Conservation (phyloP, 1,140 invertebrate genomes). For the Drosophila navojoa region DNA sequence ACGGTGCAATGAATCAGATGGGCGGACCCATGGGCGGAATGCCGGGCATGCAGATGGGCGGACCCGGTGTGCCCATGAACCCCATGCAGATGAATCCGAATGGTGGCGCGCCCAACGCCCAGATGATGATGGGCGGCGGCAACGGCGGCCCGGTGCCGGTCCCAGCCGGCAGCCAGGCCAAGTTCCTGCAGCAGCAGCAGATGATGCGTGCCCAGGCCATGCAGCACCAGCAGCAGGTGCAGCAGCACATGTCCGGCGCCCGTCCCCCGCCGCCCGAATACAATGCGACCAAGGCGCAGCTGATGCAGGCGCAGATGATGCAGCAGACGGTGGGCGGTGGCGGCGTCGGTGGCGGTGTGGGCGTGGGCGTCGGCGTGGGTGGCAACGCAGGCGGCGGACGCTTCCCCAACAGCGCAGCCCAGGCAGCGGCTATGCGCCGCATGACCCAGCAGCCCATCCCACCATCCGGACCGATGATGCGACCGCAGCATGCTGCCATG, state of each 20-base stretch:
- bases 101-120: slow-evolving; percentile 50
- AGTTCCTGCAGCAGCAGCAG: slow-evolving; percentile 85
- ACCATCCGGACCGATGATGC: slow-evolving; percentile 89
- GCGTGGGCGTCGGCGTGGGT: slow-evolving; percentile 69
- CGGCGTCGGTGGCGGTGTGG: slow-evolving; percentile 71
- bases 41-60: slow-evolving; percentile 79
- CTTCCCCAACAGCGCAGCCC: slow-evolving; percentile 80
- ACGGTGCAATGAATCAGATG: slow-evolving; percentile 70
- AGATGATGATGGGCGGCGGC: slow-evolving; percentile 79
- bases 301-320: slow-evolving; percentile 85
- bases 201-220: slow-evolving; percentile 83
- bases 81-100: slow-evolving; percentile 75
- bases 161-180: slow-evolving; percentile 86
- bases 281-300: slow-evolving; percentile 87
- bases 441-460: slow-evolving; percentile 88
- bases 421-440: slow-evolving; percentile 86
- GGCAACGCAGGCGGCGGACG: slow-evolving; percentile 80
- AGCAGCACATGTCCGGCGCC: slow-evolving; percentile 84
- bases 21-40: slow-evolving; percentile 77
- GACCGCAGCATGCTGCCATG: slow-evolving; percentile 86
- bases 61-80: slow-evolving; percentile 65
- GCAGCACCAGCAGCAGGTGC: slow-evolving; percentile 80
- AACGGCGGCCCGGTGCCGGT: slow-evolving; percentile 74
- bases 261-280: slow-evolving; percentile 91
- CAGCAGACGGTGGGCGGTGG: slow-evolving; percentile 84